Conservation (phyloP, 1,140 invertebrate genomes). For the Pseudobourletiella spinata region DNA sequence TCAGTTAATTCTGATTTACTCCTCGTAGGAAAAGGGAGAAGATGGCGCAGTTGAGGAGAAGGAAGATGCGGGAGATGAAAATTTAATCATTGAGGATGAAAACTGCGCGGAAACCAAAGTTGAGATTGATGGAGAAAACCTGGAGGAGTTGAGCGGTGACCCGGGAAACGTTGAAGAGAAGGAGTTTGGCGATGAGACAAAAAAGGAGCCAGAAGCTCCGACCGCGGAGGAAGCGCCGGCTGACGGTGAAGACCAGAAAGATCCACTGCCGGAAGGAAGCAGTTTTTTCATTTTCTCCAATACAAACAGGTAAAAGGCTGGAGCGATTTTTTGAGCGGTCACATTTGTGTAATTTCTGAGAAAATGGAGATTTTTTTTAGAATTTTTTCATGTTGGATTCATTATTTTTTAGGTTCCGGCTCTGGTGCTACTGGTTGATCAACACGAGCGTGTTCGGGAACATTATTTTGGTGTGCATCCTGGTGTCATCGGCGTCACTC, state of each 20-base stretch:
- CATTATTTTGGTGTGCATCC: slow-evolving; percentile 53
- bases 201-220: slow-evolving; percentile 37
- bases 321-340: background rate
- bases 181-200: background rate
- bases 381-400: background rate
- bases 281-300: slow-evolving; percentile 95
- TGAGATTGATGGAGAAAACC: slow-evolving; percentile 1
- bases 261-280: slow-evolving; percentile 85
- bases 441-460: slow-evolving; percentile 47
- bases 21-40: slow-evolving; percentile 35
- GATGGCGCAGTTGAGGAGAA: slow-evolving; percentile 22
- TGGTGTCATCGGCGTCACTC: slow-evolving; percentile 50
- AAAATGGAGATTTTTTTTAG: slow-evolving; percentile 20
- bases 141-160: background rate
- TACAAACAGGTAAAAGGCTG: slow-evolving; percentile 70
- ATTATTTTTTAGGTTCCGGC: slow-evolving; percentile 33
- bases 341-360: slow-evolving; percentile 34
- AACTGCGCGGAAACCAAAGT: background rate
- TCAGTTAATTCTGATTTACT: too few species aligned
- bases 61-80: slow-evolving; percentile 1
- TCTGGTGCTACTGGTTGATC: slow-evolving; percentile 5
- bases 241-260: slow-evolving; percentile 40
- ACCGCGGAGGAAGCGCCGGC: slow-evolving; percentile 42
- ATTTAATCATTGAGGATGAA: too few species aligned
- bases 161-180: background rate